These are phyloP conservation scores for Enteromius treurensis DNA, from an alignment of 2,797 vertebrate species.

Conservation along the genomic window DNA sequence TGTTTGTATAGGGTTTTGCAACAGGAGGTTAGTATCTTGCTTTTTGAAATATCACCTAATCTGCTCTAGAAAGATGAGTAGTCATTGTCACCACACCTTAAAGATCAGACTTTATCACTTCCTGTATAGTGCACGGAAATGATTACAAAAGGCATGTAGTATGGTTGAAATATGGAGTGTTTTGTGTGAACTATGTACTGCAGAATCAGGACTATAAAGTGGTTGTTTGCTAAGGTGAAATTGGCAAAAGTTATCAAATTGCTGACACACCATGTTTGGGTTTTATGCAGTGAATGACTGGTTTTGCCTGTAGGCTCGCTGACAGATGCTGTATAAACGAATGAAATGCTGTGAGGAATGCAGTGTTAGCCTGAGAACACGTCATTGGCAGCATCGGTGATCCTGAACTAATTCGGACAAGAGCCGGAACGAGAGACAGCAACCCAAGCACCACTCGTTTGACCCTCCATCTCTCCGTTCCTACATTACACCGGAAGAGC, in stretches of 20 bases:
- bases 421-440: conserved; percentile 27
- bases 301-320: conserved; percentile 5
- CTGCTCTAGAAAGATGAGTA: not conserved
- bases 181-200: conserved; percentile 7
- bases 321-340: conserved; percentile 26
- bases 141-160: not conserved
- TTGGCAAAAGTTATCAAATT: not conserved
- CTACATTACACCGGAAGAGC: conserved; percentile 50
- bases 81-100: not conserved
- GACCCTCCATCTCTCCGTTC: conserved; percentile 48
- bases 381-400: conserved; percentile 35
- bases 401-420: conserved; percentile 59
- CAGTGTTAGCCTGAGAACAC: conserved; percentile 29
- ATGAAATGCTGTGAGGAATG: conserved; percentile 40
- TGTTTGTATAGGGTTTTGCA: not conserved
- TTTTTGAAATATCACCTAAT: not conserved
- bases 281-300: conserved; percentile 7
- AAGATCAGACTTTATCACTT: conserved; percentile 25
- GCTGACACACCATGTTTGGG: not conserved
- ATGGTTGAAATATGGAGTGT: not conserved
- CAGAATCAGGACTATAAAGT: not conserved
- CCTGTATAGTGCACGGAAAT: not conserved
- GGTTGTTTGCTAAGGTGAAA: not conserved
- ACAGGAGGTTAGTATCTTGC: not conserved
- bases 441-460: conserved; percentile 42